Base-by-base conservation (phyloP, 2,113 vertebrate species). In the Plestiodon gilberti region DNA sequence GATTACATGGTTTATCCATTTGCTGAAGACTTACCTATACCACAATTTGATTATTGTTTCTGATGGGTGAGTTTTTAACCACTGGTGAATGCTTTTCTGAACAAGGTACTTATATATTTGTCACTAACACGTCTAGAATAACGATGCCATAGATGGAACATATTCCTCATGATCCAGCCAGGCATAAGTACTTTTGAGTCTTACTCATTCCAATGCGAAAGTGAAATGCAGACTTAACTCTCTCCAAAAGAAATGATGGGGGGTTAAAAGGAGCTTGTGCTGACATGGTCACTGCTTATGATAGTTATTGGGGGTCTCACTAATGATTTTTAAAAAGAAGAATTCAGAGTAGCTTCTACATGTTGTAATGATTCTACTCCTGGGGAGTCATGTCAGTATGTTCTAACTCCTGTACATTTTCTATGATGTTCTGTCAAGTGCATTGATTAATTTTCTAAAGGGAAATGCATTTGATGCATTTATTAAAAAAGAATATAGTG, bases 401-500 rank as follows among this genome's bases (percentile, higher is more conserved):
- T 1, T 65, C 2, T 71, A 35, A 15, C 1, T 86, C 35, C 30
- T 82, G 43, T 0, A 17, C 77, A 33, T 70, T 80, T 85, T 55
- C 0, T 35, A 2, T 57, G 0, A 25, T 0, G n/a, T 84, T 85
- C 55, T 1, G 3, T 25, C 3, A 55, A 82, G 62, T 6, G 0
- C 1, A 89, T n/a, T 55, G 1, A 0, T 78, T 86, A 52, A 40
- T 85, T 80, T 89, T 84, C 18, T 40, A 70, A 71, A 89, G 83
- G 76, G 2, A 84, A 79, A 86, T 88, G 20, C 33, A 0, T 61
- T 80, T 83, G 76, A 86, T 88, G 20, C 33, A 0, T 61, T 80
- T 83, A 4, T 28, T 79, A 84, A 85, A 75, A 52, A 23, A 65
- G n/a, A 75, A 52, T 35, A 40, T 33, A n/a, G 65, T 75, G 59